Percentiles rank a stretch among this genome's conserved stretches.
phyloP scores from a whole-genome alignment of 2,888 invertebrate genomes.

The Taphrorychus bicolor region DNA sequence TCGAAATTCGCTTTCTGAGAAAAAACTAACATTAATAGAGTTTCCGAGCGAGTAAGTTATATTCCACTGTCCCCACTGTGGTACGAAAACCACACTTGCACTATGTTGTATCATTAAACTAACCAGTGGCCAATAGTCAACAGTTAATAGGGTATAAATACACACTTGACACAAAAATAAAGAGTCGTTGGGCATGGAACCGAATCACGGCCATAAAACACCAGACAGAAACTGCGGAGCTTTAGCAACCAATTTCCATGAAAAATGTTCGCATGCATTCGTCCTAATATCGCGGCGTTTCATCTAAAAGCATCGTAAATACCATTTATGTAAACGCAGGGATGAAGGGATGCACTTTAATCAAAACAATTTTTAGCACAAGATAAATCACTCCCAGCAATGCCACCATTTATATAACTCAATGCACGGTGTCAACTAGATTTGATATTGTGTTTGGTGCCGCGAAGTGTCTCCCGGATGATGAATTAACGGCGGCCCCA shows the following conservation, averaged over 20 bases:
- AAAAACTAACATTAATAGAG: too few relatives aligned
- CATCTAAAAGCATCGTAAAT: slow-evolving; percentile 44
- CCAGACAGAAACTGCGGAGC: slow-evolving; percentile 6
- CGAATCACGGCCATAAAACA: neutral
- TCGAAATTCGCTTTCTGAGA: too few relatives aligned
- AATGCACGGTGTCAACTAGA: slow-evolving; percentile 14
- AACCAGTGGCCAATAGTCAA: too few relatives aligned
- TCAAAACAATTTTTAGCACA: slow-evolving; percentile 51
- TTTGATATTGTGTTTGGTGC: slow-evolving; percentile 17
- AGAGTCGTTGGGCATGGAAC: neutral
- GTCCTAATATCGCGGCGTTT: slow-evolving; percentile 39
- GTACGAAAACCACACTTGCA: too few relatives aligned
- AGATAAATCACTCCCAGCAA: slow-evolving; percentile 48
- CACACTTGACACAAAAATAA: neutral
- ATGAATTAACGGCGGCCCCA: neutral
- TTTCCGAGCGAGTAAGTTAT: too few relatives aligned
- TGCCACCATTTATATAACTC: slow-evolving; percentile 11
- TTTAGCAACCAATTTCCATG: slow-evolving; percentile 11
- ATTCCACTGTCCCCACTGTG: too few relatives aligned
- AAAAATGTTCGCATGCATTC: slow-evolving; percentile 41
- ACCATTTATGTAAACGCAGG: slow-evolving; percentile 43
- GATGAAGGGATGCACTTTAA: slow-evolving; percentile 46
- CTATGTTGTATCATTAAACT: too few relatives aligned
- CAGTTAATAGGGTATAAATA: neutral
- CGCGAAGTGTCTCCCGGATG: slow-evolving; percentile 4